Evolutionary conservation across 2,888 invertebrate genomes (phyloP).

Genomic region (Cancer borealis): DNA sequence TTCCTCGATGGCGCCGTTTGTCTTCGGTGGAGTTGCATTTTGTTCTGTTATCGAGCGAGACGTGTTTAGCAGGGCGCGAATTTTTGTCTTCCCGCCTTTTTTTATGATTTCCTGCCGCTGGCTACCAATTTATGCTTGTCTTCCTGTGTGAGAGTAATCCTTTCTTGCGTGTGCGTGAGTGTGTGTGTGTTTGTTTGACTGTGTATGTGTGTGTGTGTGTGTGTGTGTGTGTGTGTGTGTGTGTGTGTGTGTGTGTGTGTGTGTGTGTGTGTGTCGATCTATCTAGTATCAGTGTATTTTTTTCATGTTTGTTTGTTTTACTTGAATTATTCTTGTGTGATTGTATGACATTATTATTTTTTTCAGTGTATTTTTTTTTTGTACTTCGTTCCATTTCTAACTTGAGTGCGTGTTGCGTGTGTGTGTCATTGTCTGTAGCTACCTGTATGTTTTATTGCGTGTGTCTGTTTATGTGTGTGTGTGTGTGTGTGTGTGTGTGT

Average conservation of each 20-base stretch:
- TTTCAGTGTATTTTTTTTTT: background rate
- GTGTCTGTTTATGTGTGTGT: background rate
- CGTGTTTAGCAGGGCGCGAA: background rate
- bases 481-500: slow-evolving; percentile 17
- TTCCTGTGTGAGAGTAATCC: slow-evolving; percentile 17
- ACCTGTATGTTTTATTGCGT: background rate
- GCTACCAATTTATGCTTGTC: slow-evolving; percentile 26
- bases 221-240: slow-evolving; percentile 54
- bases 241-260: slow-evolving; percentile 49
- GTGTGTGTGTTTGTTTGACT: slow-evolving; percentile 46
- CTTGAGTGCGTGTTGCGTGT: too few species aligned
- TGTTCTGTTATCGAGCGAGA: background rate
- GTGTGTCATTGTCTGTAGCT: too few species aligned
- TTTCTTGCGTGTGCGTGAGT: background rate
- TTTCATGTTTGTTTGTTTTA: background rate
- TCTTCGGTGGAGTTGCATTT: background rate
- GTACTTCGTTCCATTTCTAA: background rate
- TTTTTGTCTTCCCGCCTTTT: background rate
- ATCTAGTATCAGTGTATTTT: background rate
- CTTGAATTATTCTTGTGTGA: background rate
- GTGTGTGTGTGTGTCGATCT: background rate
- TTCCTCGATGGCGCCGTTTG: background rate
- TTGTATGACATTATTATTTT: too few species aligned
- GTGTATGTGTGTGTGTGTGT: slow-evolving; percentile 53
- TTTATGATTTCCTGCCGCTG: background rate